Base-by-base conservation (phyloP, 2,888 invertebrate species). In the Griposia aprilina region DNA sequence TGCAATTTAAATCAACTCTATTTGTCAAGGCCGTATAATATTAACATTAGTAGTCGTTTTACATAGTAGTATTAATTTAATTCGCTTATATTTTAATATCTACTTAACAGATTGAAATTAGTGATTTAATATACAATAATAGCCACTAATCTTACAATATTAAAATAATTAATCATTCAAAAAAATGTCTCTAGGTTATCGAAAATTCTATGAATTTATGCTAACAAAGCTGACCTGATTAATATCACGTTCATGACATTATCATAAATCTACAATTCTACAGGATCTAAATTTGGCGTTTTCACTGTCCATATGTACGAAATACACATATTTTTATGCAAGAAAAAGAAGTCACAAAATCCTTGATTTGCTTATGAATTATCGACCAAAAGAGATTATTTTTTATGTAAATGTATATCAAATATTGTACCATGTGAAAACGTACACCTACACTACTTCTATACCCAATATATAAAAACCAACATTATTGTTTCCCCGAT, bases 21-120 rank as follows among this genome's bases (percentile, higher is more conserved):
- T 88, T 80, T 90, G 91, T 92, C 93, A 94, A 94, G 93, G 94
- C 78, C 88, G 80, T 63, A 73, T 82, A 52, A 74, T 41, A 84
- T 89, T 85, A 85, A 74, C 85, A 87, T 87, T 81, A 70, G 68
- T 72, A 60, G 30, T 74, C 36, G 59, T 74, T 76, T 79, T 59
- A 36, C 50, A 70, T 55, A 20, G 15, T 74, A 69, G 60, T 50
- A 60, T 68, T 74, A 2, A 71, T 68, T 73, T 62, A 65, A 72
- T 70, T 66, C 13, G 2, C 13, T 0, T 65, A 2, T 72, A 66
- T 74, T 62, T 65, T 11, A 68, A 36, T 62, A 57, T 15, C 1
- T 60, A 65, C 50, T 57, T 45, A 23, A 23, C 4, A 45, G 10
- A 36, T 36, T 0, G 2, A 74, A 60, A 41, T n/a, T 20, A 6